Base-by-base conservation (phyloP, 2,888 invertebrate genomes). In the Acrobasis repandana region DNA sequence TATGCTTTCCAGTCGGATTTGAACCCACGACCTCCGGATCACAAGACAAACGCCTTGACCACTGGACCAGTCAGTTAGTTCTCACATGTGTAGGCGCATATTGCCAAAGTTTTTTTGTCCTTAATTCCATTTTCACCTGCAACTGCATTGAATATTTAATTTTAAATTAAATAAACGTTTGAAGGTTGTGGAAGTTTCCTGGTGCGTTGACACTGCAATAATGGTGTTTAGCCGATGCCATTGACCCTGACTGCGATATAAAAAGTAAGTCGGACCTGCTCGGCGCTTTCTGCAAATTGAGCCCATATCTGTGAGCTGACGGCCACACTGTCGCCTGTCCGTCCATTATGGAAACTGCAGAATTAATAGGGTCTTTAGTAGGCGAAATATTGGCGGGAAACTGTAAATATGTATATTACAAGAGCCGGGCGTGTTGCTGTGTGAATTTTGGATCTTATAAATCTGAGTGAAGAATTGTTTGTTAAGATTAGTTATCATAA, bases 221-320 rank as follows among this genome's bases (percentile, higher is more conserved):
- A 71, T 71, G 79, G 79, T 81, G 83, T 86, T 88, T 85, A 86
- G 86, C 68, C 71, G 62, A 73, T 70, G 88, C 86, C 90, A 85
- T 78, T 70, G 88, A 86, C 83, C 89, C 77, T 79, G 68, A 67
- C 62, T 62, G 66, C 67, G 66, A 71, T 79, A 80, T 86, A 90
- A 90, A 89, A 90, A 89, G 88, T 85, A 82, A 85, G 80, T 78
- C 74, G 84, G 83, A 83, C 84, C 84, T 77, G 83, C 77, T 76
- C 74, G 76, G 71, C 79, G 80, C 79, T 84, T 82, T 83, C 85
- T 85, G 87, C 88, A 88, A 87, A 88, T 86, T 86, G 86, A 81
- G 79, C 82, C 88, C 88, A 85, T 90, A 88, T 88, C 82, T 77
- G 86, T 15, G 14, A 51, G 51, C 34, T 38, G 38, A 18, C 38